Base-by-base conservation (phyloP, 2,888 invertebrate species). In the Phortica okadai region DNA sequence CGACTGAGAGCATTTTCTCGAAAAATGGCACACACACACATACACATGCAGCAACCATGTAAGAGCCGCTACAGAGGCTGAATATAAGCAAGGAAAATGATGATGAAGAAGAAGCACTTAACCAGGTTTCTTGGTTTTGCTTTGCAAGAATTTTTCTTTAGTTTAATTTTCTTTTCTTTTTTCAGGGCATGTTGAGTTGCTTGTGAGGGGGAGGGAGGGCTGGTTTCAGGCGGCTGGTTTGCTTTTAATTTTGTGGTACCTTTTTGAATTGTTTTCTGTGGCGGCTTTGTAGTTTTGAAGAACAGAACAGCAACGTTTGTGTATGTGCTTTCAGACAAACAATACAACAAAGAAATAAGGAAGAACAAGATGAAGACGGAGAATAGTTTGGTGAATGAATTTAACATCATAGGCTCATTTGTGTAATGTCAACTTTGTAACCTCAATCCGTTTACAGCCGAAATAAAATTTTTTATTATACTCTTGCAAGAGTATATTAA, bases 41-140 rank as follows among this genome's bases (percentile, higher is more conserved):
- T 21, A 21, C 21, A 59, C 59, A 21, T 10, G 21, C 59, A 59
- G n/a, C 16, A 59, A 59, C 59, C 21, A 21, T 21, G 21, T 21
- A 21, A 21, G 21, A 21, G 21, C 21, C 21, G 21, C 21, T 21
- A 21, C 56, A 56, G 56, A n/a, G 16, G 3, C 59, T 8, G 21
- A 6, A 59, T 10, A 14, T 50, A 14, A 50, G 8, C 8, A 11
- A 50, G 6, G 50, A 50, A 3, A 6, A 11, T 50, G 50, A 11
- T 11, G 50, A 8, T 16, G 62, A 69, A 69, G 69, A 44, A 16
- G 50, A 7, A 42, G 56, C 50, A 67, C 74, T 74, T 67, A 74
- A 67, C 67, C 50, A 67, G 67, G 67, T 74, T 74, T 74, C 74
- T 74, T 58, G 74, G 70, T 54, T 72, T 70, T 3, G 33, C 70